phyloP scores from a whole-genome alignment of 2,113 vertebrate genomes.

The Labrus mixtus region DNA sequence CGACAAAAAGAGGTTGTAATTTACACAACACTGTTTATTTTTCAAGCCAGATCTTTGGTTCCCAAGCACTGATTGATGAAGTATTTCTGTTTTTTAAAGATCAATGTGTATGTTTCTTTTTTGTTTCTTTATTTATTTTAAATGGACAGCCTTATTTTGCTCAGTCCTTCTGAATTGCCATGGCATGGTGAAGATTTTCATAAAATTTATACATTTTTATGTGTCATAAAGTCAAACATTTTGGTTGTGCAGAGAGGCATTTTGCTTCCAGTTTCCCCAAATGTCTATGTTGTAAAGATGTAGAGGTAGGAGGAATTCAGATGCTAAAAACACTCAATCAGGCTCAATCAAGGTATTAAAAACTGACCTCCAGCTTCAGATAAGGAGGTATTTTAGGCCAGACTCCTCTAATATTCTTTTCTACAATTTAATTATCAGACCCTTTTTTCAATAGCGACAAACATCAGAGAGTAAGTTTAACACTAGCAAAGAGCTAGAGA shows the following conservation, averaged over 20 bases:
- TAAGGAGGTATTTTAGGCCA: conserved; percentile 23
- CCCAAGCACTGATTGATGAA: conserved; percentile 34
- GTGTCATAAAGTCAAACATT: too few species aligned
- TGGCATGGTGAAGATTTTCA: background rate
- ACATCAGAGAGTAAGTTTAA: too few species aligned
- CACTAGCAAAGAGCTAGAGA: too few species aligned
- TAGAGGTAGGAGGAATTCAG: too few species aligned
- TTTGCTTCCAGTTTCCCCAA: too few species aligned
- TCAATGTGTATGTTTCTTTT: conserved; percentile 4
- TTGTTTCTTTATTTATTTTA: conserved; percentile 10
- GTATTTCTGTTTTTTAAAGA: background rate
- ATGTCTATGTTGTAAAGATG: too few species aligned
- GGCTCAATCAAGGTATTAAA: conserved; percentile 46
- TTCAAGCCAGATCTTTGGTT: conserved; percentile 22
- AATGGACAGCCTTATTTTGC: background rate
- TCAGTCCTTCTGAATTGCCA: conserved; percentile 20
- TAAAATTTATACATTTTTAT: too few species aligned
- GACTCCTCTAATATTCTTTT: background rate
- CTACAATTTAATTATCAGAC: background rate
- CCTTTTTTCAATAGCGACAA: too few species aligned
- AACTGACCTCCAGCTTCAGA: conserved; percentile 48
- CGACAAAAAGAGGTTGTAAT: conserved; percentile 27
- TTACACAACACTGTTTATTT: conserved; percentile 32
- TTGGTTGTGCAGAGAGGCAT: too few species aligned
- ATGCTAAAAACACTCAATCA: background rate